Evolutionary conservation across 2,113 vertebrate species (phyloP).

Genomic region (Pluvialis apricaria): DNA sequence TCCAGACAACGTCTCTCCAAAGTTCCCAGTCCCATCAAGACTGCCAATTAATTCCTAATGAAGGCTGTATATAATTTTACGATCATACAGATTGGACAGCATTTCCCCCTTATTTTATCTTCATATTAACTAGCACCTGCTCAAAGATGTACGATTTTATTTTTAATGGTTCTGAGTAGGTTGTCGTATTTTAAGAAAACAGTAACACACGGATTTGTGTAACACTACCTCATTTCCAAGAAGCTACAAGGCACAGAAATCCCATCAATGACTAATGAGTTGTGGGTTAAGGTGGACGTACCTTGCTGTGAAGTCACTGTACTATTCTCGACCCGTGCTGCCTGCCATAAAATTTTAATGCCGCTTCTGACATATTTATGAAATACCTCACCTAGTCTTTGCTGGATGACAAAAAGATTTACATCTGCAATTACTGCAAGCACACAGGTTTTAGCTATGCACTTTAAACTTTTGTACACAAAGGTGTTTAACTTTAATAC

Average conservation of each 20-base stretch:
- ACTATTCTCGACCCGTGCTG: conserved; percentile 71
- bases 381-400: conserved; percentile 67
- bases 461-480: conserved; percentile 61
- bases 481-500: conserved; percentile 57
- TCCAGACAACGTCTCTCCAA: background rate
- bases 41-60: conserved; percentile 9
- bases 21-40: background rate
- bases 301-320: conserved; percentile 79
- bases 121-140: background rate
- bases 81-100: background rate
- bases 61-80: background rate
- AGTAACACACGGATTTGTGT: conserved; percentile 26
- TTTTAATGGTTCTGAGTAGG: background rate
- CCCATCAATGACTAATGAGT: conserved; percentile 73
- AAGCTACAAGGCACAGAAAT: conserved; percentile 22
- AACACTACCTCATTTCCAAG: conserved; percentile 4
- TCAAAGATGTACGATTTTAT: background rate
- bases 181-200: conserved; percentile 6
- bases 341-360: conserved; percentile 86
- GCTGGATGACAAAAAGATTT: conserved; percentile 74
- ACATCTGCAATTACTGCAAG: conserved; percentile 67
- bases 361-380: conserved; percentile 77
- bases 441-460: conserved; percentile 26
- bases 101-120: background rate
- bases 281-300: conserved; percentile 71